Percentiles rank a stretch among this genome's conserved stretches.
These are phyloP conservation scores for Gymnodraco acuticeps DNA, from an alignment of 2,797 vertebrate genomes.

Conservation along the genomic window DNA sequence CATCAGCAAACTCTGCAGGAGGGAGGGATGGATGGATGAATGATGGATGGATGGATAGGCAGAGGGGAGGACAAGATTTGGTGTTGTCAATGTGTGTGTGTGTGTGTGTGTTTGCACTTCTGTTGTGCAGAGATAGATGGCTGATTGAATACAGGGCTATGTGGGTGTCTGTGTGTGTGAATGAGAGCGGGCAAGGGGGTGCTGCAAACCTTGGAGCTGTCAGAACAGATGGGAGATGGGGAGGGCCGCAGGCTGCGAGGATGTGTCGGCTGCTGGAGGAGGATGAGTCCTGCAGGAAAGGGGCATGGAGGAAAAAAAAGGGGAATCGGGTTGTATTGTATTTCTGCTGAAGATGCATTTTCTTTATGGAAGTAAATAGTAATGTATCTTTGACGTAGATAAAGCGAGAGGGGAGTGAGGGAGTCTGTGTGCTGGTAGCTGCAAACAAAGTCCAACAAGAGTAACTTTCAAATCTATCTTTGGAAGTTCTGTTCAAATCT, in stretches of 20 bases:
- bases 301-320: slow-evolving; percentile 22
- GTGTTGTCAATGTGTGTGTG: slow-evolving; percentile 27
- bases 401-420: background rate
- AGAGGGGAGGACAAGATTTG: too few relatives aligned
- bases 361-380: slow-evolving; percentile 42
- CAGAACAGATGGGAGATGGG: slow-evolving; percentile 90
- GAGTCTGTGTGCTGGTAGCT: background rate
- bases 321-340: background rate
- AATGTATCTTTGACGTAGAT: background rate
- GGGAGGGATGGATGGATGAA: too few relatives aligned
- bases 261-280: slow-evolving; percentile 62
- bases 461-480: background rate
- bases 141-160: slow-evolving; percentile 75
- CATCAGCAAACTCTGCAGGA: slow-evolving; percentile 72
- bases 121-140: slow-evolving; percentile 80
- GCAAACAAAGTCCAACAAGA: background rate
- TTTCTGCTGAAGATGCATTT: slow-evolving; percentile 52
- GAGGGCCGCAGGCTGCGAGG: slow-evolving; percentile 64
- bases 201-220: slow-evolving; percentile 89
- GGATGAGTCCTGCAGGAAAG: slow-evolving; percentile 50
- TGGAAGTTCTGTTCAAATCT: background rate
- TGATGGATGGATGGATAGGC: too few relatives aligned
- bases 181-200: slow-evolving; percentile 49
- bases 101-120: slow-evolving; percentile 57
- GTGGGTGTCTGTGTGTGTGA: slow-evolving; percentile 63